Evolutionary conservation across 37 sponge, comb jelly and placozoan genomes (phyloP).

Genomic region (Bolinopsis microptera): DNA sequence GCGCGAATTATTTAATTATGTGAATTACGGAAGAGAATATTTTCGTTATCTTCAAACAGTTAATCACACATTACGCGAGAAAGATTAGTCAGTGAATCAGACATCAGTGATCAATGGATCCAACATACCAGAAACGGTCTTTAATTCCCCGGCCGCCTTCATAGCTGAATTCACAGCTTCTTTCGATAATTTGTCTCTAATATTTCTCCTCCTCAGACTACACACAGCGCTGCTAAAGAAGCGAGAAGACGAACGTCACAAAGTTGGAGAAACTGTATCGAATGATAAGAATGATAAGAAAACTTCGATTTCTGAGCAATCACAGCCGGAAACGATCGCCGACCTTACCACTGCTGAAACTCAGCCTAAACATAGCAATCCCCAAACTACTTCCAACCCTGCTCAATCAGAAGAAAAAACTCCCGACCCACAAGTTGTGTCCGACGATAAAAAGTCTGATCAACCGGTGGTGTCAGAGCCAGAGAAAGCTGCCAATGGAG

Average conservation of each 20-base stretch:
- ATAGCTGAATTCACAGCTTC: no score
- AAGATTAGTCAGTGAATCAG: no score
- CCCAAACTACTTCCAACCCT: neutral
- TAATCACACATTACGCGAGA: no score
- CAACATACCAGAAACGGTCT: no score
- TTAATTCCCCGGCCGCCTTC: no score
- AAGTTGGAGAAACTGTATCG: neutral
- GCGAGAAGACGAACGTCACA: conserved; percentile 1
- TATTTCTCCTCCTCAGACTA: conserved; percentile 16
- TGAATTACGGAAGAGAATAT: no score
- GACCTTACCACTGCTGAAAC: neutral
- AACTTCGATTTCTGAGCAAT: neutral
- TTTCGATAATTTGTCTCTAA: no score
- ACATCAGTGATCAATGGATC: no score
- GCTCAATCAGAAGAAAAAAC: neutral
- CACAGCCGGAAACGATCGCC: neutral
- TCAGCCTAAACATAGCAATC: neutral
- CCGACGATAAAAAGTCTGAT: neutral
- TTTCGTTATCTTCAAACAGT: no score
- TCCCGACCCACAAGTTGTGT: neutral
- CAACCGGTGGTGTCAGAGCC: neutral
- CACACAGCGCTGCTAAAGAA: conserved; percentile 48
- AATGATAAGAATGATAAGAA: neutral
- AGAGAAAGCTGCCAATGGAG: neutral
- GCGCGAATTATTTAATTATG: no score